Base-by-base conservation (phyloP, 1,140 invertebrate genomes). In the Rhyzopertha dominica region DNA sequence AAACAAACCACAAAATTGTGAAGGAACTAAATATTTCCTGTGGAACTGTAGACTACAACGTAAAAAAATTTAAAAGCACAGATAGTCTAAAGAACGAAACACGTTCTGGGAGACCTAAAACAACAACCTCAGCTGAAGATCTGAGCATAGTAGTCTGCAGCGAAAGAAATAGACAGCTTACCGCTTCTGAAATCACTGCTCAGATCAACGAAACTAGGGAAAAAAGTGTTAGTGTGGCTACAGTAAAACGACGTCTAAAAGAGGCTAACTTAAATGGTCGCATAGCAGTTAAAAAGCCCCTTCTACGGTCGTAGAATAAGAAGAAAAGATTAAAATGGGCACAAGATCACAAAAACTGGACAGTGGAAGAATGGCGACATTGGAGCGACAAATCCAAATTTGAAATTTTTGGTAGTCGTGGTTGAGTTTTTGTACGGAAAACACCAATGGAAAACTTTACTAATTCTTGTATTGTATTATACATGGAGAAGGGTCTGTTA, bases 401-500 rank as follows among this genome's bases (percentile, higher is more conserved):
- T 49, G 48, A 62, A 41, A 25, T 55, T 32, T 61, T 58, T 49
- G 50, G 51, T 0, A 40, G 22, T 5, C 51, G 47, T 40, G 30
- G 47, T 1, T 41, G 43, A 26, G 12, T 48, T n/a, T 51, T 45
- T 31, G 42, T 63, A 26, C 46, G 55, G 16, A 31, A 54, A 39
- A 34, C 39, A 24, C 3, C 24, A 13, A 42, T 26, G n/a, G 56
- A 60, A 50, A 49, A 45, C 43, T 20, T 52, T 2, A 19, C 14
- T 16, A 13, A 34, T 12, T 13, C 53, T 25, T 59, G 52, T 43
- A 28, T 62, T 10, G 30, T 48, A 9, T 63, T 5, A 65, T 61
- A 43, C 44, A 59, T 46, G 53, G 58, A 7, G 56, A 53, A 16
- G n/a, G 54, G 46, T 60, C 34, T 1, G 51, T 66, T 1, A 62